Base-by-base conservation (phyloP, 2,113 vertebrate genomes). In the Tragelaphus scriptus region DNA sequence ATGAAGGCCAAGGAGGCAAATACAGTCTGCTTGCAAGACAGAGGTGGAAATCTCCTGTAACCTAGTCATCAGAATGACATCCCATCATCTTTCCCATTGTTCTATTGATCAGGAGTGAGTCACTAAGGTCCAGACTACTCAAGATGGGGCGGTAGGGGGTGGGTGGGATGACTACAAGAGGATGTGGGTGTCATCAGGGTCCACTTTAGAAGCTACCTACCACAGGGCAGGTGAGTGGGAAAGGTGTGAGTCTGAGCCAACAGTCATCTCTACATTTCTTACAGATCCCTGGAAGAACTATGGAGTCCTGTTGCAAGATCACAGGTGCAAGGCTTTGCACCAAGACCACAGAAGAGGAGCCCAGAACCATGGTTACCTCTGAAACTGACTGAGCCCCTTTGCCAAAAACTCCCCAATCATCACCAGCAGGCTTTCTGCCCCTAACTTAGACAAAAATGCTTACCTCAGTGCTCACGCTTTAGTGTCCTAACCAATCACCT, bases 61-160 rank as follows among this genome's bases (percentile, higher is more conserved):
- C 2, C 28, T 80, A 15, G 51, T 65, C 28, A 53, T 40, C 25
- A 53, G 44, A 85, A 68, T 61, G 28, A 63, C 75, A 80, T 75
- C 47, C 55, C 51, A 80, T 30, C 53, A 32, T 36, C 17, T 85
- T 58, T 89, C 6, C 44, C 30, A 36, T 80, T 71, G 49, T 89
- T 21, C 63, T 71, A 5, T 14, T 49, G 47, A 32, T 61, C 55
- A 86, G 47, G 89, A 92, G 26, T 36, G 88, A 91, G 26, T 79
- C 21, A 81, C 11, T 28, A 55, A 53, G 44, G 51, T 53, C 6
- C 23, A 96, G 30, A 91, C 26, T 10, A 9, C 47, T 77, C 19
- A n/a, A 19, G 30, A 28, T 0, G 21, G 5, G 44, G 16, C 0
- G 25, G 23, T 1, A 6, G 4, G 28, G 16, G 65, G 16, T 19